Evolutionary conservation across 1,140 invertebrate species (phyloP).

Genomic region (Mesaphorura yosii): DNA sequence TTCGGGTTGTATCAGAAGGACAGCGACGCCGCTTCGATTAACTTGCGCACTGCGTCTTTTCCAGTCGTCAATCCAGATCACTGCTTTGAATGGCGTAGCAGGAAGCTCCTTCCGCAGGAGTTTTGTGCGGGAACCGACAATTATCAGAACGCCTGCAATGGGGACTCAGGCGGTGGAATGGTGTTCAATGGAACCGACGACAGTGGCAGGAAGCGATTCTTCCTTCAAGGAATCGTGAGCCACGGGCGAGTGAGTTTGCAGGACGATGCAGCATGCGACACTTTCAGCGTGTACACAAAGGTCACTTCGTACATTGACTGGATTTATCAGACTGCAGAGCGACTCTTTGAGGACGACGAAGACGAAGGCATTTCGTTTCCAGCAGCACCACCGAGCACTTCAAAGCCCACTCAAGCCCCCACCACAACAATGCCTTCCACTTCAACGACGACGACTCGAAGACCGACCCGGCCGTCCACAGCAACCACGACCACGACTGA

Average conservation of each 20-base stretch:
- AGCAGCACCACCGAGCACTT: too few species aligned
- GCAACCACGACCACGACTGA: too few species aligned
- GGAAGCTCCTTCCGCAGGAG: neutral
- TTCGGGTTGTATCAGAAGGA: neutral
- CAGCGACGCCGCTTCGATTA: neutral
- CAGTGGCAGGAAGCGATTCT: neutral
- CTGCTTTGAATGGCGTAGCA: neutral
- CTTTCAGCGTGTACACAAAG: neutral
- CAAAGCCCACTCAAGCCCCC: too few species aligned
- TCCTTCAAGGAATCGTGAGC: neutral
- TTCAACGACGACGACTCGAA: too few species aligned
- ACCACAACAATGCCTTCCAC: too few species aligned
- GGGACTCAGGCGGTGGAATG: neutral
- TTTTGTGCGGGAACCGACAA: neutral
- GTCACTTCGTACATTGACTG: neutral
- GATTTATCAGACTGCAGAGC: neutral
- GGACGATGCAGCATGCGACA: neutral
- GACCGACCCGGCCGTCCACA: too few species aligned
- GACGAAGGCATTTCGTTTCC: neutral
- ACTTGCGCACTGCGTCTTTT: neutral
- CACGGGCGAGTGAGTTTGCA: neutral
- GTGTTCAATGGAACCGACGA: neutral
- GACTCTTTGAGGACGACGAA: neutral
- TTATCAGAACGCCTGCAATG: neutral
- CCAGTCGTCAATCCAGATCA: neutral